These are phyloP conservation scores for Leucoptera coffeella DNA, from an alignment of 2,888 invertebrate species.

Conservation along the genomic window DNA sequence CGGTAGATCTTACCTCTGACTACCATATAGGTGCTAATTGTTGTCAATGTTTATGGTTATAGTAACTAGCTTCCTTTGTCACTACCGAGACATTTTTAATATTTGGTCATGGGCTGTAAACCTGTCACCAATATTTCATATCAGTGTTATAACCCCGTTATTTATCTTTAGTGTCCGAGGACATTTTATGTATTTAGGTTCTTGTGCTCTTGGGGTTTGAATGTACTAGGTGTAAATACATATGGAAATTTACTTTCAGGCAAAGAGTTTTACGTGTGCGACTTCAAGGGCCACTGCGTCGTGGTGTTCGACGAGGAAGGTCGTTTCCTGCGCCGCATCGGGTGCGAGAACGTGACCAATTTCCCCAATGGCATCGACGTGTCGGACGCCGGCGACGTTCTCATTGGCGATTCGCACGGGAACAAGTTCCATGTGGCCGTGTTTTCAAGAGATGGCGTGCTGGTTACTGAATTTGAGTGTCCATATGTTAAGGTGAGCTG, in stretches of 20 bases:
- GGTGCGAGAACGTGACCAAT: conserved; percentile 91
- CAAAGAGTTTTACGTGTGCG: conserved; percentile 92
- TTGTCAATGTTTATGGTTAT: too few relatives aligned
- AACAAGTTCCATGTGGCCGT: conserved; percentile 97
- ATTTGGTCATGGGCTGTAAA: too few relatives aligned
- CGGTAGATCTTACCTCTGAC: too few relatives aligned
- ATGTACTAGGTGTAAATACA: not conserved
- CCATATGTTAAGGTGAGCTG: conserved; percentile 87
- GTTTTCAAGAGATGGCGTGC: conserved; percentile 80
- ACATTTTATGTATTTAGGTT: too few relatives aligned
- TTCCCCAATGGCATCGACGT: conserved; percentile 98
- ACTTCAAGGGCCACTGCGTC: conserved; percentile 97
- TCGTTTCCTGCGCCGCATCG: conserved; percentile 86
- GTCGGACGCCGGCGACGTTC: conserved; percentile 92
- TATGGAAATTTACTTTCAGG: too few relatives aligned
- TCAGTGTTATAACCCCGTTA: too few relatives aligned
- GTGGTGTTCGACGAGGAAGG: conserved; percentile 94
- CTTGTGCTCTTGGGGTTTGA: not conserved
- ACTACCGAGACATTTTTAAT: too few relatives aligned
- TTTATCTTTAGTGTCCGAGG: too few relatives aligned
- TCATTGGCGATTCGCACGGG: conserved; percentile 95
- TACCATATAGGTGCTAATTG: too few relatives aligned
- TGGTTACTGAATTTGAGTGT: conserved; percentile 92
- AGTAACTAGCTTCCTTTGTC: too few relatives aligned
- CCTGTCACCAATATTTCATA: too few relatives aligned